phyloP scores from a whole-genome alignment of 2,113 vertebrate species.

The Columba janthina region DNA sequence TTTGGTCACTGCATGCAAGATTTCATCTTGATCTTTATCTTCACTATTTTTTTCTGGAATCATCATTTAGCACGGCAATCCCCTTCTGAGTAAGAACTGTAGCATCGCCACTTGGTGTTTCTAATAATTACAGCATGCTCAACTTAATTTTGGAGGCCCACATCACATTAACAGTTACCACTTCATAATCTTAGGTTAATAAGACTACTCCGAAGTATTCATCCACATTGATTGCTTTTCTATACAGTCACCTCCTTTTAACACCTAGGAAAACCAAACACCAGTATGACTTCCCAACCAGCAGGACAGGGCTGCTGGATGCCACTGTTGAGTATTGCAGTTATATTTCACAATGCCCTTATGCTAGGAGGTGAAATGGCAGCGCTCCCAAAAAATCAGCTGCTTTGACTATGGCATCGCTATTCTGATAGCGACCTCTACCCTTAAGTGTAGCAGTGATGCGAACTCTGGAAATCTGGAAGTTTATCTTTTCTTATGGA shows the following conservation, averaged over 20 bases:
- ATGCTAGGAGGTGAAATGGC: background rate
- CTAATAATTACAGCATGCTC: background rate
- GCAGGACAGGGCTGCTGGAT: background rate
- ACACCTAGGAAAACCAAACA: background rate
- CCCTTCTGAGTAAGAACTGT: background rate
- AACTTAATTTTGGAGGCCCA: background rate
- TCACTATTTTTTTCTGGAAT: background rate
- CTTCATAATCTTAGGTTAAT: background rate
- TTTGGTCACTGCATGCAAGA: background rate
- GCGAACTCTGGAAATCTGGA: background rate
- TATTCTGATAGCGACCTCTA: background rate
- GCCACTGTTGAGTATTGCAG: background rate
- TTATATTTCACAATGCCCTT: background rate
- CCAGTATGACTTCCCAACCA: background rate
- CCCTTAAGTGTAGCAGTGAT: background rate
- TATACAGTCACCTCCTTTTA: background rate
- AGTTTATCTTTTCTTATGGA: background rate
- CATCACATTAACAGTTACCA: background rate
- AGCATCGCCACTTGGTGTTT: background rate
- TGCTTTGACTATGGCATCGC: background rate
- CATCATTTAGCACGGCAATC: background rate
- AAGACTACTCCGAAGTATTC: background rate
- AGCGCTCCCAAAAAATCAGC: rapidly evolving
- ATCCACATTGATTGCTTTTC: background rate
- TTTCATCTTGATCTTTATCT: background rate